These are phyloP conservation scores for Cricetomys ansorgei DNA, from an alignment of 2,113 vertebrate genomes.

Conservation along the genomic window DNA sequence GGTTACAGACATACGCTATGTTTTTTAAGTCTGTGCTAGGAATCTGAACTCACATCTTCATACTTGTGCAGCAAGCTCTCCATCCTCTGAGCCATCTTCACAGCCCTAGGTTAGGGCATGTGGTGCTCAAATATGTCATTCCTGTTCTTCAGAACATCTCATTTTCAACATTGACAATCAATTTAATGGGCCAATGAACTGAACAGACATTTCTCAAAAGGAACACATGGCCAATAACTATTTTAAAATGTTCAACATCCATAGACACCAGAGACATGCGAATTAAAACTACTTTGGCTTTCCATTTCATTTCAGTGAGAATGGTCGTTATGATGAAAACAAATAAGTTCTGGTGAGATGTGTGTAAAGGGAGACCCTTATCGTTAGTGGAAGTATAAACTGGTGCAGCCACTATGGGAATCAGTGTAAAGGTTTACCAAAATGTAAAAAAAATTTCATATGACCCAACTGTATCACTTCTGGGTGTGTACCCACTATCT, in stretches of 20 bases:
- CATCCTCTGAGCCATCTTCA: neutral
- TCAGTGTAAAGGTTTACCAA: neutral
- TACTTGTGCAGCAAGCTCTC: neutral
- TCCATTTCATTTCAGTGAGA: neutral
- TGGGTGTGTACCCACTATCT: neutral
- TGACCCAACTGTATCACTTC: neutral
- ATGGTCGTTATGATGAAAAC: neutral
- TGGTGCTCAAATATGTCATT: conserved; percentile 83
- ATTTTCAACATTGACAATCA: neutral
- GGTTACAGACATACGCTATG: neutral
- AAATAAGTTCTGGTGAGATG: neutral
- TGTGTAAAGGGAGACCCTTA: neutral
- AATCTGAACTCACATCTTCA: neutral
- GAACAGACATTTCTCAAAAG: neutral
- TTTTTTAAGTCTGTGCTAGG: neutral
- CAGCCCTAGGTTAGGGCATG: conserved; percentile 91
- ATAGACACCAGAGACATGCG: neutral
- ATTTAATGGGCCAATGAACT: neutral
- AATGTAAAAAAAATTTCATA: neutral
- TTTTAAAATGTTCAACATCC: neutral
- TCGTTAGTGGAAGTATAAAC: too few species aligned
- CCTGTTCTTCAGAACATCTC: conserved; percentile 97
- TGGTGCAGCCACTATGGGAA: too few species aligned
- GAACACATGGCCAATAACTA: neutral
- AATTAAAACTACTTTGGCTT: neutral